Conservation (phyloP, 2,888 invertebrate genomes). For the Eugnorisma glareosa region DNA sequence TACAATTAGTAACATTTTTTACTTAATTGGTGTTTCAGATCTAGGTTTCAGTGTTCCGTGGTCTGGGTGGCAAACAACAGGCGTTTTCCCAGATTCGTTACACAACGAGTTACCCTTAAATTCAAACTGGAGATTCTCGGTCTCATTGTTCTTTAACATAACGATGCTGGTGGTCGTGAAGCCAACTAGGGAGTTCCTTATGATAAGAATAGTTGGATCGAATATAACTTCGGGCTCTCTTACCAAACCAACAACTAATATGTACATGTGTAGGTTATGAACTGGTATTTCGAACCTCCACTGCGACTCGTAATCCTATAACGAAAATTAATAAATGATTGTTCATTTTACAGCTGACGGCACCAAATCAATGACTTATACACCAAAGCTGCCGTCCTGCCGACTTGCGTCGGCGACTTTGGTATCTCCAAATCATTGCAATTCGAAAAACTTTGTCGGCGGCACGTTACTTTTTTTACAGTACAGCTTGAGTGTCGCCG, state of each 20-base stretch:
- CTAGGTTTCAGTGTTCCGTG: conserved; percentile 86
- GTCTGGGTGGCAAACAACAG: conserved; percentile 87
- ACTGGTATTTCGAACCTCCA: conserved; percentile 92
- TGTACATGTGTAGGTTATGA: conserved; percentile 88
- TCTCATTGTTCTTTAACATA: conserved; percentile 90
- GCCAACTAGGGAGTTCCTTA: conserved; percentile 92
- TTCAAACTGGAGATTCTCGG: conserved; percentile 86
- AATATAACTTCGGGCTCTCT: conserved; percentile 92
- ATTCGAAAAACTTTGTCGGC: not conserved
- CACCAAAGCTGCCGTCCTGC: not conserved
- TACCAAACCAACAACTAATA: conserved; percentile 92
- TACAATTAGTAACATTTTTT: conserved; percentile 63
- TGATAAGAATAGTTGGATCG: conserved; percentile 90
- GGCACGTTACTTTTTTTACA: not conserved
- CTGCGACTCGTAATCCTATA: conserved; percentile 91
- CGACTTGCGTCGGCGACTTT: not conserved
- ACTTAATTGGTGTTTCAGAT: conserved; percentile 89
- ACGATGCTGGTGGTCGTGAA: conserved; percentile 84
- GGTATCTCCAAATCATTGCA: not conserved
- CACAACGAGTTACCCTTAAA: conserved; percentile 89
- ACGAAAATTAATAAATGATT: no score
- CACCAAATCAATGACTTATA: no score
- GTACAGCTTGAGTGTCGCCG: not conserved
- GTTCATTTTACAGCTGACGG: no score
- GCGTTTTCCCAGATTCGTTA: conserved; percentile 89